phyloP scores from a whole-genome alignment of 1,140 invertebrate species.

The Drosophila baimaii region DNA sequence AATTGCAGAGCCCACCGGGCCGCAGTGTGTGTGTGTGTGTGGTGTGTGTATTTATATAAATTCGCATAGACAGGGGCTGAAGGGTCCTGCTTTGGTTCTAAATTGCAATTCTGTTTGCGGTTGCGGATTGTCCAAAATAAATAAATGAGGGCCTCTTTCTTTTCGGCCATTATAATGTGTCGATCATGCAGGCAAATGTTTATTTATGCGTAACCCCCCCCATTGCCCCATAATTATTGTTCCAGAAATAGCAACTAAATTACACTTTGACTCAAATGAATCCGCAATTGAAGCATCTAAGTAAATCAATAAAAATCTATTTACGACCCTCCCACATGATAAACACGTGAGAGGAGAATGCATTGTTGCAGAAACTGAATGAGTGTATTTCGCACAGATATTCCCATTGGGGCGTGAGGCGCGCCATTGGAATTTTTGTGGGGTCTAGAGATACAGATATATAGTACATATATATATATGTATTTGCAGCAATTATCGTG shows the following conservation, averaged over 20 bases:
- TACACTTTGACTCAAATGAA: constrained; percentile 22
- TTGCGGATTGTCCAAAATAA: constrained; percentile 22
- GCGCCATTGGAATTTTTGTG: constrained; percentile 6
- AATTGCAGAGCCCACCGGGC: constrained; percentile 36
- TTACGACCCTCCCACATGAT: constrained; percentile 28
- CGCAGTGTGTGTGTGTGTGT: too few relatives aligned
- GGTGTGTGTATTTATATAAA: constrained; percentile 14
- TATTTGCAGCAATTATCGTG: constrained; percentile 38
- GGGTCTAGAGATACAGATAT: constrained; percentile 7
- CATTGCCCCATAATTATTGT: constrained; percentile 54
- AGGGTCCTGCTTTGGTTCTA: constrained; percentile 13
- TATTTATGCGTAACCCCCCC: constrained; percentile 44
- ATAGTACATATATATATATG: constrained; percentile 14
- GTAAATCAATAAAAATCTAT: constrained; percentile 34
- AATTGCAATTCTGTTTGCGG: constrained; percentile 56
- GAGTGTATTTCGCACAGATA: neutral
- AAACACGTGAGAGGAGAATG: constrained; percentile 26
- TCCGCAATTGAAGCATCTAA: constrained; percentile 31
- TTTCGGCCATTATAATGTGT: constrained; percentile 9
- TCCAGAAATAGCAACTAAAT: constrained; percentile 49
- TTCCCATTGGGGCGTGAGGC: neutral
- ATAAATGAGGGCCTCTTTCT: constrained; percentile 42
- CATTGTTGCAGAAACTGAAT: constrained; percentile 28
- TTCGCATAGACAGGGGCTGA: constrained; percentile 7
- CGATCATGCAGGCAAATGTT: constrained; percentile 22